phyloP scores from a whole-genome alignment of 2,797 vertebrate species.

The Lagorchestes hirsutus region DNA sequence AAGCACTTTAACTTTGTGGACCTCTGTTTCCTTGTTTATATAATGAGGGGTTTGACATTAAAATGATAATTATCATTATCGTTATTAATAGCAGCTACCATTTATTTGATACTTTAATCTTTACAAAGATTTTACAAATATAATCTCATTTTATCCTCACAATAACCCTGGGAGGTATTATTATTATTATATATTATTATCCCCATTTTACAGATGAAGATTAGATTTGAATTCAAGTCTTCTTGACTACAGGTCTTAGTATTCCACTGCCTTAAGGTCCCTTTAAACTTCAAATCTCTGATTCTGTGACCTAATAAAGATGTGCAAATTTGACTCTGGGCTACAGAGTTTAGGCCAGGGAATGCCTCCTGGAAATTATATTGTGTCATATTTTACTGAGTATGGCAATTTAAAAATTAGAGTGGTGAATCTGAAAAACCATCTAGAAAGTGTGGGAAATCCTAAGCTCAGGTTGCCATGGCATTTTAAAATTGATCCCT shows the following conservation, averaged over 20 bases:
- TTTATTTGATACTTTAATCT: neutral
- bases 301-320: neutral
- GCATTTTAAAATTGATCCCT: neutral
- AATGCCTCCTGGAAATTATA: neutral
- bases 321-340: neutral
- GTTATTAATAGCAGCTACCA: neutral
- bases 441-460: constrained; percentile 46
- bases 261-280: neutral
- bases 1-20: neutral
- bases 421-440: constrained; percentile 3
- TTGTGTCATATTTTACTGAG: constrained; percentile 33
- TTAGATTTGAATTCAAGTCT: neutral
- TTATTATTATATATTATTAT: neutral
- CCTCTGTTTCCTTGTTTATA: neutral
- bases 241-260: neutral
- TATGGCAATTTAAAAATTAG: constrained; percentile 48
- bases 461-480: constrained; percentile 58
- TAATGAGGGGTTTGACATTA: neutral
- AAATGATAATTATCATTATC: neutral
- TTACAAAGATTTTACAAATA: neutral
- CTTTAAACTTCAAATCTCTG: neutral
- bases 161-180: neutral
- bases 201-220: neutral
- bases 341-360: neutral
- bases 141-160: neutral